Evolutionary conservation across 2,888 invertebrate species (phyloP).

Genomic region (Nowickia ferox): DNA sequence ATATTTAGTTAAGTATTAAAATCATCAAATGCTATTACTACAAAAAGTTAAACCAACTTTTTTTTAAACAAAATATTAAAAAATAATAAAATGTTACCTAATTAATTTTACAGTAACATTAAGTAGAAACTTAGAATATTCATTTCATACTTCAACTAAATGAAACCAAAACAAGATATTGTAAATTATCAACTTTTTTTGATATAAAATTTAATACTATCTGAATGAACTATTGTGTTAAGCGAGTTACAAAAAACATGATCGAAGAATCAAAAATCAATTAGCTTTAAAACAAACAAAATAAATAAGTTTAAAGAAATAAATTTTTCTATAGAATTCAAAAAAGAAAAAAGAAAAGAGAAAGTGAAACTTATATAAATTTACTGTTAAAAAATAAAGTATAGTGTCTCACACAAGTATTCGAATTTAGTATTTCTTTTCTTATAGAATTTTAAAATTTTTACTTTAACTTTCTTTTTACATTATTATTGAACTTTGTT

Average conservation of each 20-base stretch:
- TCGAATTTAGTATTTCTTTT: not conserved
- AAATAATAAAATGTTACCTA: conserved; percentile 29
- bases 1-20: conserved; percentile 11
- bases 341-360: conserved; percentile 15
- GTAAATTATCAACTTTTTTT: conserved; percentile 65
- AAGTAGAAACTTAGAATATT: conserved; percentile 41
- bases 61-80: conserved; percentile 30
- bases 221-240: conserved; percentile 26
- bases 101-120: conserved; percentile 47
- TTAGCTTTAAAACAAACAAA: conserved; percentile 66
- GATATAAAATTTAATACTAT: conserved; percentile 49
- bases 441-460: not conserved
- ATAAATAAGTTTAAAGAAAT: conserved; percentile 47
- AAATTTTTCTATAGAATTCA: conserved; percentile 48
- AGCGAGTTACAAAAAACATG: conserved; percentile 26
- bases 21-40: conserved; percentile 53
- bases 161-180: conserved; percentile 35
- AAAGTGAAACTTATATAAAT: conserved; percentile 15
- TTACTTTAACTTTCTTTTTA: not conserved
- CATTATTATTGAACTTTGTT: not conserved
- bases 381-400: conserved; percentile 18
- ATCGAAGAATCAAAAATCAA: conserved; percentile 67
- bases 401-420: conserved; percentile 1
- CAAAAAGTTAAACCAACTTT: conserved; percentile 53
- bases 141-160: conserved; percentile 48